Evolutionary conservation across 2,797 vertebrate genomes (phyloP).

Genomic region (Ptychadena robeensis): DNA sequence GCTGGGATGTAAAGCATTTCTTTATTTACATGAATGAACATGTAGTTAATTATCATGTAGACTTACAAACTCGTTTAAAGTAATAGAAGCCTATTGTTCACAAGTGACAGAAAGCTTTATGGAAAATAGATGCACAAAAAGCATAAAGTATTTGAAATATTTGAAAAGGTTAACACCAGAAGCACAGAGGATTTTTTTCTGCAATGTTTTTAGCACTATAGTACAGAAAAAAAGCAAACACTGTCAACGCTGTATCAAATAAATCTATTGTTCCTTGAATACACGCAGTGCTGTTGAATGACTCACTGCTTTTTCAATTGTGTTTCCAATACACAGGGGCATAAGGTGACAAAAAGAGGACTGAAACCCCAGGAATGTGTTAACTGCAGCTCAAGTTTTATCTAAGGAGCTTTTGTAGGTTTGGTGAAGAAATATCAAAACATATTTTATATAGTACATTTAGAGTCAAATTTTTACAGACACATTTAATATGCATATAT

Average conservation of each 20-base stretch:
- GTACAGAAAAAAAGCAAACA: background rate
- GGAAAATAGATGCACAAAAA: background rate
- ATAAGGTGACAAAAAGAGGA: conserved; percentile 8
- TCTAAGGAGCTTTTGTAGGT: background rate
- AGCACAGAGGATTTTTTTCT: background rate
- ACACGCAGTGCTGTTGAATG: background rate
- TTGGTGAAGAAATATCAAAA: background rate
- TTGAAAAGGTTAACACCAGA: background rate
- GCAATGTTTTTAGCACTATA: background rate
- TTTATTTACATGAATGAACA: conserved; percentile 25
- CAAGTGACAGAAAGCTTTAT: background rate
- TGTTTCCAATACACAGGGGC: background rate
- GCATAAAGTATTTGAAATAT: background rate
- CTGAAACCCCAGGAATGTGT: background rate
- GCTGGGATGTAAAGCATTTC: conserved; percentile 13
- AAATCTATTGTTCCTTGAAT: conserved; percentile 8
- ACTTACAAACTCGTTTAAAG: conserved; percentile 21
- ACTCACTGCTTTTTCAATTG: background rate
- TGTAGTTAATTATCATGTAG: conserved; percentile 34
- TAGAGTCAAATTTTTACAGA: background rate
- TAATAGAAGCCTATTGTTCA: conserved; percentile 14
- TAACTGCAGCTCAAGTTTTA: background rate
- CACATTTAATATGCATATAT: background rate
- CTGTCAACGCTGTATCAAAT: background rate
- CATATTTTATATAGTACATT: background rate